phyloP scores from a whole-genome alignment of 2,113 vertebrate genomes.

The Rhegmatorhina hoffmannsi region DNA sequence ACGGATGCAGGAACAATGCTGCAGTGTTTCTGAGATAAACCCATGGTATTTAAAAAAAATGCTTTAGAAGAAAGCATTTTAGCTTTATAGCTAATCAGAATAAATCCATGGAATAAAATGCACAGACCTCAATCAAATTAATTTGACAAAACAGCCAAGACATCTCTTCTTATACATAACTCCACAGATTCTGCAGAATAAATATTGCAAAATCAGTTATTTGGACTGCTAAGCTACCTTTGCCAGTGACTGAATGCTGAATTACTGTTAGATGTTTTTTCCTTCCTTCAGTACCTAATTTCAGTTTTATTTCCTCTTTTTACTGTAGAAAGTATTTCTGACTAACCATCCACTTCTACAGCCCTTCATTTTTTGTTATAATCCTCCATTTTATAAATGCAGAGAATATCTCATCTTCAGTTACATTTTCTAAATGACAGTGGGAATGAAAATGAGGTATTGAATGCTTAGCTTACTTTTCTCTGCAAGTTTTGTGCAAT shows the following conservation, averaged over 20 bases:
- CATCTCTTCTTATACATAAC: not conserved
- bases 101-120: not conserved
- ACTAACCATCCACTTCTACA: not conserved
- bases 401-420: not conserved
- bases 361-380: not conserved
- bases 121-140: not conserved
- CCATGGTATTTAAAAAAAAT: no score
- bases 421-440: not conserved
- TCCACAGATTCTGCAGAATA: not conserved
- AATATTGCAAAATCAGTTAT: conserved; percentile 13
- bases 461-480: not conserved
- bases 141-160: conserved; percentile 3
- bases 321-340: not conserved
- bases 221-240: not conserved
- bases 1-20: not conserved
- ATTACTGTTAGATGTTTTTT: not conserved
- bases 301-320: conserved; percentile 14
- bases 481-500: not conserved
- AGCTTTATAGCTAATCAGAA: not conserved
- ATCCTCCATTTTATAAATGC: not conserved
- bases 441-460: not conserved
- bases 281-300: not conserved
- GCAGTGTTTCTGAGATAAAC: not conserved
- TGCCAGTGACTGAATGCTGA: not conserved
- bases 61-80: not conserved